A percentile compares a stretch with the other conserved stretches of the same genome.
phyloP scores from a whole-genome alignment of 2,888 invertebrate species.

The Sesia apiformis region DNA sequence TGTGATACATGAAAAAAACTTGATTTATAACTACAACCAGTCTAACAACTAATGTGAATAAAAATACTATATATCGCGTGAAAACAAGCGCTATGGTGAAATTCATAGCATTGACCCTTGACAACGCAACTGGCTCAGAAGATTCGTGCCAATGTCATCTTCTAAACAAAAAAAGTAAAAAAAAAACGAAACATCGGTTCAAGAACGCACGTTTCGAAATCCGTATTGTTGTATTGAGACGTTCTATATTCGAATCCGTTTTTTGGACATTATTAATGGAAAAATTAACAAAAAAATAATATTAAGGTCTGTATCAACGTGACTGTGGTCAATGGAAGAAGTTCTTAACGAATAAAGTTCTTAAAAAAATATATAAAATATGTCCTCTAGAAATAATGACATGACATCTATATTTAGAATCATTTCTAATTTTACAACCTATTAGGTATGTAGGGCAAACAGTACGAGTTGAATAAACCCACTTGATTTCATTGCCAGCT shows the following conservation, averaged over 20 bases:
- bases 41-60: no score
- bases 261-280: neutral
- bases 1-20: no score
- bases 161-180: conserved; percentile 11
- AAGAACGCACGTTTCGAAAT: neutral
- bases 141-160: conserved; percentile 41
- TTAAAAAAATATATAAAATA: no score
- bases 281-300: neutral
- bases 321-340: no score
- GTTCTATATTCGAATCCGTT: neutral
- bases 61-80: neutral
- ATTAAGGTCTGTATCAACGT: neutral
- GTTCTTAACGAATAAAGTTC: no score
- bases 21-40: no score
- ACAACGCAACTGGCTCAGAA: conserved; percentile 26
- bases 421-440: no score
- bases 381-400: no score
- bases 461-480: no score
- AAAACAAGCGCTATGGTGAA: conserved; percentile 11
- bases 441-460: no score
- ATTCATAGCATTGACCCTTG: conserved; percentile 36
- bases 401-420: no score
- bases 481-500: no score
- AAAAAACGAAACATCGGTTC: neutral
- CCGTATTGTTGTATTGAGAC: neutral